Conservation (phyloP, 2,888 invertebrate genomes). For the Pseudanteris insignis region DNA sequence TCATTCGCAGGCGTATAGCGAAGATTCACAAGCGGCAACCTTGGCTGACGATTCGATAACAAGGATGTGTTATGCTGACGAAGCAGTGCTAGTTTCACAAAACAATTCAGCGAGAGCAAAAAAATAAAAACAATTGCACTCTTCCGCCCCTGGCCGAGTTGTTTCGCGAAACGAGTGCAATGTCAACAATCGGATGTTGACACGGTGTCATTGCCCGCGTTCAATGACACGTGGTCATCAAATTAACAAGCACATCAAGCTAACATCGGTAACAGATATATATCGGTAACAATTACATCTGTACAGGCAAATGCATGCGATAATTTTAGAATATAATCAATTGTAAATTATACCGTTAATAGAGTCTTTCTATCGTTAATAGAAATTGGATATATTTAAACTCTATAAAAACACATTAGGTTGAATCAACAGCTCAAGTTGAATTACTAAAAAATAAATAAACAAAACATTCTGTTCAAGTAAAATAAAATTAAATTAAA, state of each 20-base stretch:
- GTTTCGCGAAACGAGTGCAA: constrained; percentile 20
- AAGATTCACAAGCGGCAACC: constrained; percentile 45
- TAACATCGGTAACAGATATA: too few relatives aligned
- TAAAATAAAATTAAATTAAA: too few relatives aligned
- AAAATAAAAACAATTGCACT: constrained; percentile 13
- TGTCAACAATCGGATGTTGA: constrained; percentile 33
- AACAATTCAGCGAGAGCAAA: constrained; percentile 30
- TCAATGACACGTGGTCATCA: constrained; percentile 10
- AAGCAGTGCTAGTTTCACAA: constrained; percentile 50
- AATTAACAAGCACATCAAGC: too few relatives aligned
- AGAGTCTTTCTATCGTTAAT: too few relatives aligned
- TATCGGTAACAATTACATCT: constrained; percentile 3
- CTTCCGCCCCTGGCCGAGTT: constrained; percentile 21
- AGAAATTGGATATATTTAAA: too few relatives aligned
- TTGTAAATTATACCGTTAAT: too few relatives aligned
- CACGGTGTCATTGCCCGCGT: constrained; percentile 29
- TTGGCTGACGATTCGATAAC: constrained; percentile 57
- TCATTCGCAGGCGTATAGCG: constrained; percentile 18
- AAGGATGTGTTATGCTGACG: constrained; percentile 62
- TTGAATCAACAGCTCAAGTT: too few relatives aligned
- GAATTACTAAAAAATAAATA: too few relatives aligned
- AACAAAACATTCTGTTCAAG: too few relatives aligned
- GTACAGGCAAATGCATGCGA: constrained; percentile 1
- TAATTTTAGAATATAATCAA: too few relatives aligned
- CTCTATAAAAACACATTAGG: too few relatives aligned